phyloP scores from a whole-genome alignment of 2,888 invertebrate species.

The Rhamnusium bicolor region DNA sequence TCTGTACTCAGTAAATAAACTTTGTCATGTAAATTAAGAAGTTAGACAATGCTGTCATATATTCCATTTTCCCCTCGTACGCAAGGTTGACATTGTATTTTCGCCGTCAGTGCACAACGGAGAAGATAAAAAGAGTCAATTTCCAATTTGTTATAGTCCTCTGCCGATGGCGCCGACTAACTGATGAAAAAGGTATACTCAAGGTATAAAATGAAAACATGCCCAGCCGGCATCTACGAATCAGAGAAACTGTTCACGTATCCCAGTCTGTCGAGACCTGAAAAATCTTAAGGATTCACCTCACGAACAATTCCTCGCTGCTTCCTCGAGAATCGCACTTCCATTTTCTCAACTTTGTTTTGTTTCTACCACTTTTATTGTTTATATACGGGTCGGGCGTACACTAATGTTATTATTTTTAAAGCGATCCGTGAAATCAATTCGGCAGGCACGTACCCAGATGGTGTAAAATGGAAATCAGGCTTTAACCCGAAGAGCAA shows the following conservation, averaged over 20 bases:
- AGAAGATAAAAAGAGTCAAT: constrained; percentile 36
- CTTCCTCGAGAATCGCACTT: constrained; percentile 57
- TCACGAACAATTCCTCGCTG: constrained; percentile 70
- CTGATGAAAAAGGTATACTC: constrained; percentile 16
- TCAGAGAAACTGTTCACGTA: constrained; percentile 16
- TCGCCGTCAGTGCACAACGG: neutral
- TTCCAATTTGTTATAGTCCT: constrained; percentile 42
- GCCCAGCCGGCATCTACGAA: neutral
- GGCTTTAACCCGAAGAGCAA: constrained; percentile 21
- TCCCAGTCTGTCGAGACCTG: constrained; percentile 11
- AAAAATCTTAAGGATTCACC: constrained; percentile 56
- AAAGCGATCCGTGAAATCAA: constrained; percentile 61
- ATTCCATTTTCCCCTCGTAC: neutral
- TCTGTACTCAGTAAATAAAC: too few species aligned
- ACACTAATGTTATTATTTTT: constrained; percentile 69
- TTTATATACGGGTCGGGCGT: constrained; percentile 65
- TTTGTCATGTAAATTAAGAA: too few species aligned
- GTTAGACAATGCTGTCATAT: neutral
- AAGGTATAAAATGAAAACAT: constrained; percentile 19
- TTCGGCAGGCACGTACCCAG: constrained; percentile 43
- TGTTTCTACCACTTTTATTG: constrained; percentile 61
- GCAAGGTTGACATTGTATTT: neutral
- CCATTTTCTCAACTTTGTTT: constrained; percentile 34
- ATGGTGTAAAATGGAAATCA: constrained; percentile 41
- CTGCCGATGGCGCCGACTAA: constrained; percentile 19